Percentiles rank a stretch among this genome's conserved stretches.
phyloP scores from a whole-genome alignment of 1,140 invertebrate genomes.

The Diachasma alloeum region DNA sequence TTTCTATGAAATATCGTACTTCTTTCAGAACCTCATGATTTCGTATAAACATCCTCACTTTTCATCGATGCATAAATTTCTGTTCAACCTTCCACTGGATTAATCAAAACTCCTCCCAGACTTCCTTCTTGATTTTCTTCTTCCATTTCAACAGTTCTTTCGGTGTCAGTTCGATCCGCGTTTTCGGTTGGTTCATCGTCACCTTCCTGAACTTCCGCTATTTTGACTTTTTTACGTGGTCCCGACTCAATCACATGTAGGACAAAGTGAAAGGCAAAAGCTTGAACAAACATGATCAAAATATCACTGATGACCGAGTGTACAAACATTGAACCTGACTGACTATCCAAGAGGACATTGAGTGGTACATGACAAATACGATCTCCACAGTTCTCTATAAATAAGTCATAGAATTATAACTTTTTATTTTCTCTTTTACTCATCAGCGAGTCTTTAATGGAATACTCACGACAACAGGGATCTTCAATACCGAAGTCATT shows the following conservation, averaged over 20 bases:
- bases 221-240: constrained; percentile 30
- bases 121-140: constrained; percentile 17
- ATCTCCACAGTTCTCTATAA: constrained; percentile 20
- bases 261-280: constrained; percentile 17
- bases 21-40: too few relatives aligned
- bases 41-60: too few relatives aligned
- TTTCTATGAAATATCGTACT: too few relatives aligned
- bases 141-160: neutral
- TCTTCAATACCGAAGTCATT: constrained; percentile 39
- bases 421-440: neutral
- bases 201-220: constrained; percentile 13
- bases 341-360: constrained; percentile 29
- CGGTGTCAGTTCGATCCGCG: neutral
- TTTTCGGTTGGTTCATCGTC: neutral
- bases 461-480: constrained; percentile 41
- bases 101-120: neutral
- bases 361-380: constrained; percentile 27
- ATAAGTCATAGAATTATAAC: neutral
- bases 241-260: constrained; percentile 33
- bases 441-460: neutral
- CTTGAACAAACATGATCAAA: constrained; percentile 30
- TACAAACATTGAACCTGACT: constrained; percentile 22
- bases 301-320: constrained; percentile 37
- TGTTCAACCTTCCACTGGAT: too few relatives aligned
- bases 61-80: too few relatives aligned